phyloP scores from a whole-genome alignment of 2,797 vertebrate genomes.

The Knipowitschia caucasica region DNA sequence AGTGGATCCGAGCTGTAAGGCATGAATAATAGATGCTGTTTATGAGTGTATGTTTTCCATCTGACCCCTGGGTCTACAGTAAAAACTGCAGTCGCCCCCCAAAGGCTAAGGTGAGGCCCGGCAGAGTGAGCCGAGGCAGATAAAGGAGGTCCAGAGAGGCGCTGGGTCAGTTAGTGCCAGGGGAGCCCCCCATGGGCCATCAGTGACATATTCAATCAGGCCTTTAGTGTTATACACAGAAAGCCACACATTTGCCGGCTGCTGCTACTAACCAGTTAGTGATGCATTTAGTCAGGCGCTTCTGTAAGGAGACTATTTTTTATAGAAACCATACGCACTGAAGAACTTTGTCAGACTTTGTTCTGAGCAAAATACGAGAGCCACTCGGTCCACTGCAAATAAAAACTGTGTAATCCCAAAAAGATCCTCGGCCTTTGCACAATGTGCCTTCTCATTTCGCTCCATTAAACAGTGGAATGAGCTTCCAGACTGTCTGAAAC shows the following conservation, averaged over 20 bases:
- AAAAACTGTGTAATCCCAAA: no score
- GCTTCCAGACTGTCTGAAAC: no score
- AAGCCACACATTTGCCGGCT: conserved; percentile 32
- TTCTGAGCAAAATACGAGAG: no score
- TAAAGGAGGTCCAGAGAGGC: conserved; percentile 61
- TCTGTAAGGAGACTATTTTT: conserved; percentile 33
- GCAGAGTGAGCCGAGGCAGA: conserved; percentile 51
- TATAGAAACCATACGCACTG: conserved; percentile 14
- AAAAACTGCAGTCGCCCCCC: conserved; percentile 71
- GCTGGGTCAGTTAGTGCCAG: conserved; percentile 62
- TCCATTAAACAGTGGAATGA: no score
- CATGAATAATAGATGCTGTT: conserved; percentile 87
- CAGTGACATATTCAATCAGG: conserved; percentile 78
- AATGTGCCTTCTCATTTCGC: no score
- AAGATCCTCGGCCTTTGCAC: no score
- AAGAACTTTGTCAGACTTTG: no score
- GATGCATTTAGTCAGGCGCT: conserved; percentile 21
- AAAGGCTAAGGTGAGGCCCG: conserved; percentile 49
- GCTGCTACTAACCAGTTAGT: conserved; percentile 26
- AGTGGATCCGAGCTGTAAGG: conserved; percentile 69
- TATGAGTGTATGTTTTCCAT: conserved; percentile 85
- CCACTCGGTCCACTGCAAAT: no score
- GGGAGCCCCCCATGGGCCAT: conserved; percentile 73
- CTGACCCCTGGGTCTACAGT: conserved; percentile 81
- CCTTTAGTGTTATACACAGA: conserved; percentile 46